A percentile compares a stretch with the other conserved stretches of the same genome.
phyloP scores from a whole-genome alignment of 2,113 vertebrate species.

The Sebastes fasciatus region DNA sequence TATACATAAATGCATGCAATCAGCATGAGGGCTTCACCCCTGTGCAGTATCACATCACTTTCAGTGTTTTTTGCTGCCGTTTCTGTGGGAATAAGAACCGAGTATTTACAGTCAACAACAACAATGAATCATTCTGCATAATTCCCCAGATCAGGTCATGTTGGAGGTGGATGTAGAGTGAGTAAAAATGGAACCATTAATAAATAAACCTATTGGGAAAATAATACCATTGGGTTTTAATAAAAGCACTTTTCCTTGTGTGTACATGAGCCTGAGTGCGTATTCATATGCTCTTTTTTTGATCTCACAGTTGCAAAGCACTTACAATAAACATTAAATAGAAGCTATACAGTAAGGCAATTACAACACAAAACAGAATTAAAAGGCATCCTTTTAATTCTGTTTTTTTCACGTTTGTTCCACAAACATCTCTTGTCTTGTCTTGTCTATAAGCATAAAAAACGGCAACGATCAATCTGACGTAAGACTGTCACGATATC shows the following conservation, averaged over 20 bases:
- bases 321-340: neutral
- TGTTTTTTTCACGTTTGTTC: neutral
- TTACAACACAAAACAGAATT: conserved; percentile 7
- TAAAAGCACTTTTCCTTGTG: conserved; percentile 13
- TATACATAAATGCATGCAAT: conserved; percentile 15
- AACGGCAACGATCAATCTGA: neutral
- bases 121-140: conserved; percentile 15
- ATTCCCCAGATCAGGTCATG: neutral
- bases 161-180: neutral
- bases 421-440: neutral
- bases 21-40: neutral
- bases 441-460: neutral
- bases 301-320: conserved; percentile 26
- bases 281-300: conserved; percentile 15
- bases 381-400: neutral
- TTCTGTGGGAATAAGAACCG: conserved; percentile 8
- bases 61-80: conserved; percentile 7
- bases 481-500: no score
- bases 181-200: neutral
- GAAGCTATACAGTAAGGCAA: conserved; percentile 22
- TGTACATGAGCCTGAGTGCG: neutral
- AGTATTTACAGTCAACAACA: conserved; percentile 6
- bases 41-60: neutral
- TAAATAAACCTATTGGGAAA: neutral
- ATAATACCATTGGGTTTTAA: neutral